Base-by-base conservation (phyloP, 2,888 invertebrate species). In the Masnerella sp. region DNA sequence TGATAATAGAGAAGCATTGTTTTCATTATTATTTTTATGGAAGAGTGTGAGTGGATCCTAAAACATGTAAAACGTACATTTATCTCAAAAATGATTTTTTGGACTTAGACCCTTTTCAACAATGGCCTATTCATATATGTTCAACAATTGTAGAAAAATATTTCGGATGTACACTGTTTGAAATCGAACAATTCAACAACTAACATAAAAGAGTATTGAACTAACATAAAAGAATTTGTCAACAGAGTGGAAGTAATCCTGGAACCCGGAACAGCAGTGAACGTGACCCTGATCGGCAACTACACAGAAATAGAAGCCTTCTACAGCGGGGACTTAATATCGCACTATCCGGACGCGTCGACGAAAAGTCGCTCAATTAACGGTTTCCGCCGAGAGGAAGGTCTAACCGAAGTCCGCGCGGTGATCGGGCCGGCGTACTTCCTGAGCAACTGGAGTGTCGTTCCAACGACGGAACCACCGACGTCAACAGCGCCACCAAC, bases 371-470 rank as follows among this genome's bases (percentile, higher is more conserved):
- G 94, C 25, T 86, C 88, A 52, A 91, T 94, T 82, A 89, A 89
- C 77, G 93, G 93, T 5, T 91, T 89, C 76, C 90, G 91, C 72
- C 89, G 90, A 17, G 94, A 94, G 83, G 90, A 91, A 64, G 91
- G 91, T 11, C 89, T 94, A 83, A 88, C 89, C 76, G 93, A 94
- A 82, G 90, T 95, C 0, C 90, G 90, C 77, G 91, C 93, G 4
- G 91, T 93, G 77, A 93, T 93, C 78, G 93, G 94, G n/a, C 92
- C 92, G 20, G 90, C 93, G 45, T 96, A 94, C 85, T 96, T 91
- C 88, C 86, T 94, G 40, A 90, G 90, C 52, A 96, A 96, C 85
- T 91, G 93, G 78, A 93, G 91, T 11, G 87, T 93, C 34, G 94
- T 95, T 14, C 95, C 96, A 1, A 95, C 94, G 8, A 95, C 93